These are phyloP conservation scores for Romanogobio albipinnatus DNA, from an alignment of 2,113 vertebrate species.

Conservation along the genomic window DNA sequence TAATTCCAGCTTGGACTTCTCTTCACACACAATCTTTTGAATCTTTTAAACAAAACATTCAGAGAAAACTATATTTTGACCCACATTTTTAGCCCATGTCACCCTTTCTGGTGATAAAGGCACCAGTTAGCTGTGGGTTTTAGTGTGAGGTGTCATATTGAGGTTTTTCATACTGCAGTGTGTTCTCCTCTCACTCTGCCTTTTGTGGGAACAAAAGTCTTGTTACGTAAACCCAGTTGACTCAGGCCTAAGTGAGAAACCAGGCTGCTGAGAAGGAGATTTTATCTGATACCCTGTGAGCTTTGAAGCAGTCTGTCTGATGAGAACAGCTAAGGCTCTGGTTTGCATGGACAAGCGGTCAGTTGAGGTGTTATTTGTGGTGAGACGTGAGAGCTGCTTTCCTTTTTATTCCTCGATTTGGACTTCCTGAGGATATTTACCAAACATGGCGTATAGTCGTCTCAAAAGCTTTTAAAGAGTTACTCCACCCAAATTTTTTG, in stretches of 20 bases:
- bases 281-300: slow-evolving; percentile 37
- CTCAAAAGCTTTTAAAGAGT: background rate
- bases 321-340: background rate
- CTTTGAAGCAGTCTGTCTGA: slow-evolving; percentile 18
- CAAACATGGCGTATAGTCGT: background rate
- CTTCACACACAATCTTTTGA: background rate
- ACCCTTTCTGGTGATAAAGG: background rate
- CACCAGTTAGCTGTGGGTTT: background rate
- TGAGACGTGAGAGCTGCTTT: slow-evolving; percentile 11
- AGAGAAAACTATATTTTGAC: background rate
- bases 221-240: slow-evolving; percentile 32
- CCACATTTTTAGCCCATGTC: background rate
- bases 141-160: background rate
- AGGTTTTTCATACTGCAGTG: background rate
- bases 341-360: background rate
- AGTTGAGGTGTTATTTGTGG: slow-evolving; percentile 4
- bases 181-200: slow-evolving; percentile 9
- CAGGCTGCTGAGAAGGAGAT: slow-evolving; percentile 22
- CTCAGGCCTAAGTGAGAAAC: slow-evolving; percentile 3
- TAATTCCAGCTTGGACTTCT: background rate
- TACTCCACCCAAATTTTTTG: slow-evolving; percentile 2
- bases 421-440: background rate
- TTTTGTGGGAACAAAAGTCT: slow-evolving; percentile 7
- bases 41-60: background rate
- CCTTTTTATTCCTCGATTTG: background rate